Conservation (phyloP, 2,113 vertebrate species). For the Xyrauchen texanus region DNA sequence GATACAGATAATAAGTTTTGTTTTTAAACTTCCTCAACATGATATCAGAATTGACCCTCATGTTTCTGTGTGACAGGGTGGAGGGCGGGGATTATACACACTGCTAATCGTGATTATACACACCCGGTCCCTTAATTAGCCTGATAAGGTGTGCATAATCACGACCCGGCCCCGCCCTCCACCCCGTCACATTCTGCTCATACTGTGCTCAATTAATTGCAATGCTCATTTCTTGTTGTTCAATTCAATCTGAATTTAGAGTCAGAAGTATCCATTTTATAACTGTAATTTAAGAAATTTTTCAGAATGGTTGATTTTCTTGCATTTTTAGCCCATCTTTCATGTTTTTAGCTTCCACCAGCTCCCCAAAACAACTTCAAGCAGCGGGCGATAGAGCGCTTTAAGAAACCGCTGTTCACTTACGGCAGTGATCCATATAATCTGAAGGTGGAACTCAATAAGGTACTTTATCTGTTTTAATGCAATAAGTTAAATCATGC, state of each 20-base stretch:
- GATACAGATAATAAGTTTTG: background rate
- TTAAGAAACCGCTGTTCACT: slow-evolving; percentile 89
- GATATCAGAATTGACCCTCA: too few species aligned
- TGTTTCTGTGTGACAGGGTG: too few species aligned
- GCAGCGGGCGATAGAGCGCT: slow-evolving; percentile 80
- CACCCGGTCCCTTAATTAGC: too few species aligned
- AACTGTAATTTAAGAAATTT: background rate
- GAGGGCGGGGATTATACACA: too few species aligned
- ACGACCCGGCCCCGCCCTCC: too few species aligned
- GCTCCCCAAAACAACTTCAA: slow-evolving; percentile 76
- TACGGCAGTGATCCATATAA: slow-evolving; percentile 79
- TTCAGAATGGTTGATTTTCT: background rate
- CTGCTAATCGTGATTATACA: too few species aligned
- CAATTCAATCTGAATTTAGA: too few species aligned
- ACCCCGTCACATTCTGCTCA: too few species aligned
- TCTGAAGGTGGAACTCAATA: slow-evolving; percentile 87
- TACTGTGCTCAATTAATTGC: too few species aligned
- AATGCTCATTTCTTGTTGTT: too few species aligned
- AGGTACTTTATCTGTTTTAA: slow-evolving; percentile 64
- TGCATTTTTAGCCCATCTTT: background rate
- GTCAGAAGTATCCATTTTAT: background rate
- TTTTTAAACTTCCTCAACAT: background rate
- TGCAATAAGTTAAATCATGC: background rate
- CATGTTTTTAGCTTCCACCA: slow-evolving; percentile 80
- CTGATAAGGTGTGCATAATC: too few species aligned